These are phyloP conservation scores for Phalacrocorax aristotelis DNA, from an alignment of 2,113 vertebrate species.

Conservation along the genomic window DNA sequence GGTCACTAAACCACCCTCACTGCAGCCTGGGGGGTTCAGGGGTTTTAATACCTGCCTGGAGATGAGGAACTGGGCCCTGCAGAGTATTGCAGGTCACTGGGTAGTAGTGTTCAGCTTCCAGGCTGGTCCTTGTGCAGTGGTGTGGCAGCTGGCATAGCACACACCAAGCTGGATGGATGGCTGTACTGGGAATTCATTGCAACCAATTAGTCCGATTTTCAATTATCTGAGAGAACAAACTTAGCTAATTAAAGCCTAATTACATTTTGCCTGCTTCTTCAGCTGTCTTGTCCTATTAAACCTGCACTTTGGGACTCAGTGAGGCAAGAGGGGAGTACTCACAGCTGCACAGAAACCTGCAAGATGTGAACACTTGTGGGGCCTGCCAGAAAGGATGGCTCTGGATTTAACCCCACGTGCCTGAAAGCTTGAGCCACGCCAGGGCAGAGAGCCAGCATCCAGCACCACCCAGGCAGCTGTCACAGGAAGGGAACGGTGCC, in stretches of 20 bases:
- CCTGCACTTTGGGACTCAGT: not conserved
- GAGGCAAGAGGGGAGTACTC: not conserved
- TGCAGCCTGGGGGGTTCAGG: not conserved
- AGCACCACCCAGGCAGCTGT: not conserved
- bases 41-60: not conserved
- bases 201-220: conserved; percentile 44
- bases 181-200: conserved; percentile 13
- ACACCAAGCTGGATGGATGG: not conserved
- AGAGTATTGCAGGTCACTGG: not conserved
- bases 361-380: not conserved
- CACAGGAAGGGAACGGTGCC: not conserved
- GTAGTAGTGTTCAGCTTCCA: not conserved
- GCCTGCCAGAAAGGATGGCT: not conserved
- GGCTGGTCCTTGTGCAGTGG: not conserved
- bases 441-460: not conserved
- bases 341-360: not conserved
- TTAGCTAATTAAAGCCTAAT: conserved; percentile 52
- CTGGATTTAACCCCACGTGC: not conserved
- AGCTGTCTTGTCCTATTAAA: conserved; percentile 38
- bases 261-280: conserved; percentile 35
- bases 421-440: not conserved
- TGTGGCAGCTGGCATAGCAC: not conserved
- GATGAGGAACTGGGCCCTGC: not conserved
- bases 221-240: conserved; percentile 40
- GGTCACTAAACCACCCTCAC: not conserved